Evolutionary conservation across 2,113 vertebrate species (phyloP).

Genomic region (Clinocottus analis): DNA sequence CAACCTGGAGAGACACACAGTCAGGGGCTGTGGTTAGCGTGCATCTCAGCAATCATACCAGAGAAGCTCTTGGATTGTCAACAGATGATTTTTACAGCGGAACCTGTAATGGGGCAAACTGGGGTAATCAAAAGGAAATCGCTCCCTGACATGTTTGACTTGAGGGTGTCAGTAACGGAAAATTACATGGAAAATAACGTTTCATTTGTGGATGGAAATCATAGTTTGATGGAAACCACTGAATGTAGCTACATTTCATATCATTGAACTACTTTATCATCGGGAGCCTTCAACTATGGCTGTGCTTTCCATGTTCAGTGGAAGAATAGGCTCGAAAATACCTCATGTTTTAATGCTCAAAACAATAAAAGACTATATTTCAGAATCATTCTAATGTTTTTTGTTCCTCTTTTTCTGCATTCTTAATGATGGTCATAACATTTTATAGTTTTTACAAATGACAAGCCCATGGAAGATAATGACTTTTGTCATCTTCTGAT

Average conservation of each 20-base stretch:
- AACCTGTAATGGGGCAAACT: background rate
- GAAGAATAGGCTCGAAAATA: too few species aligned
- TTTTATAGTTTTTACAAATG: background rate
- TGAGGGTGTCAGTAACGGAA: background rate
- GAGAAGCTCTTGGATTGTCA: background rate
- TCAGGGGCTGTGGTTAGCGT: background rate
- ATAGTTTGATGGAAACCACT: background rate
- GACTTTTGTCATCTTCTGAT: background rate
- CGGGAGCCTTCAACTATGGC: background rate
- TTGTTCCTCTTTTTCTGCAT: background rate
- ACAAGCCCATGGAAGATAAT: background rate
- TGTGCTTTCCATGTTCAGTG: background rate
- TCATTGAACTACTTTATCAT: background rate
- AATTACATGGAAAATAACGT: background rate
- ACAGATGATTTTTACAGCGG: background rate
- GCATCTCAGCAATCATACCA: background rate
- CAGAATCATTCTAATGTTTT: too few species aligned
- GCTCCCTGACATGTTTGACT: background rate
- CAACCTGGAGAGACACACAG: constrained; percentile 81
- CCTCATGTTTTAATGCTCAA: too few species aligned
- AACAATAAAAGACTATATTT: too few species aligned
- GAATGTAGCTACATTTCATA: background rate
- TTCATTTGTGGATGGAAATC: background rate
- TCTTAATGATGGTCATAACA: too few species aligned
- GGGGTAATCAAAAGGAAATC: background rate